Evolutionary conservation across 1,140 invertebrate genomes (phyloP).

Genomic region (Diachasma alloeum): DNA sequence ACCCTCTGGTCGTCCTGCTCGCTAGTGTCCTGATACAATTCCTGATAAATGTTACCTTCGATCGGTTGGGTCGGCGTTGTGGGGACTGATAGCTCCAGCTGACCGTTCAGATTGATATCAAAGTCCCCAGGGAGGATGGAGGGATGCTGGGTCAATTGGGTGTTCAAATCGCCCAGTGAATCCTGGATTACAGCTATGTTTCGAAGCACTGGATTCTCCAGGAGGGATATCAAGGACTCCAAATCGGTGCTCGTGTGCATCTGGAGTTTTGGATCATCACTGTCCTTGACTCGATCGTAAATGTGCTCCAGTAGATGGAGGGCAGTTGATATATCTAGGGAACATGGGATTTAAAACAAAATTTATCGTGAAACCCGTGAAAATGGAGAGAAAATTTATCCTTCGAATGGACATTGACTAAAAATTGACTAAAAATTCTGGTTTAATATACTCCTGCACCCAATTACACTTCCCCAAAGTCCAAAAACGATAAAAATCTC

Average conservation of each 20-base stretch:
- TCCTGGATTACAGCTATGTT: constrained; percentile 93
- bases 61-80: constrained; percentile 56
- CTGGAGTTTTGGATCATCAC: constrained; percentile 67
- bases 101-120: constrained; percentile 82
- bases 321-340: constrained; percentile 68
- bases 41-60: constrained; percentile 58
- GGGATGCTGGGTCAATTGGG: constrained; percentile 85
- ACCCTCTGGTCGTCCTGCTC: constrained; percentile 67
- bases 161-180: constrained; percentile 81
- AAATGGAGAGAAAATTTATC: too few relatives aligned
- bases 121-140: constrained; percentile 92
- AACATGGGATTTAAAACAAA: background rate
- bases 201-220: constrained; percentile 92
- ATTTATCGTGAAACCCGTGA: too few relatives aligned
- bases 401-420: too few relatives aligned
- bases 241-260: constrained; percentile 84
- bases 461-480: too few relatives aligned
- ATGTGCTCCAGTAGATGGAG: constrained; percentile 71
- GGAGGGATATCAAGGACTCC: constrained; percentile 83
- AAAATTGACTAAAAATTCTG: too few relatives aligned
- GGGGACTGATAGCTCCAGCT: constrained; percentile 68
- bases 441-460: too few relatives aligned
- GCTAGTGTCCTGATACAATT: constrained; percentile 57
- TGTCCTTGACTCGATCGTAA: constrained; percentile 67
- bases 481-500: too few relatives aligned